Conservation (phyloP, 2,113 vertebrate genomes). For the Austrofundulus limnaeus region DNA sequence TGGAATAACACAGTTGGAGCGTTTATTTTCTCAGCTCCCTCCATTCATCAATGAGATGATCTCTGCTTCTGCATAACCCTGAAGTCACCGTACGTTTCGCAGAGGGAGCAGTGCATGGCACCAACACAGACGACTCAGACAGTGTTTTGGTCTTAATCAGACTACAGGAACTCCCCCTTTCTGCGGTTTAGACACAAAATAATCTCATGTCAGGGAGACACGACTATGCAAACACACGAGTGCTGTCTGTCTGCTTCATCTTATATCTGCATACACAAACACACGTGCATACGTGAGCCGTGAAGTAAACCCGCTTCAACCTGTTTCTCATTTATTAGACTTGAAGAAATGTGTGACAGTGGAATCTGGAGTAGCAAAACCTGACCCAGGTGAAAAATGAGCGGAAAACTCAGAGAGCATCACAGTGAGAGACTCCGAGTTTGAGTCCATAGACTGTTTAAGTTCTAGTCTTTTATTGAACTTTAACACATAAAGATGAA, state of each 20-base stretch:
- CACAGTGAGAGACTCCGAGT: slow-evolving; percentile 19
- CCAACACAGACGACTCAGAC: slow-evolving; percentile 7
- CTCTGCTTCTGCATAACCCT: slow-evolving; percentile 61
- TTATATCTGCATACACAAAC: slow-evolving; percentile 23
- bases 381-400: slow-evolving; percentile 66
- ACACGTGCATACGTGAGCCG: slow-evolving; percentile 33
- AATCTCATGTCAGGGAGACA: slow-evolving; percentile 57
- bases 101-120: slow-evolving; percentile 28
- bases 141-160: slow-evolving; percentile 56
- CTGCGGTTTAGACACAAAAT: slow-evolving; percentile 60
- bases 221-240: slow-evolving; percentile 49
- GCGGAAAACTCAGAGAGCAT: slow-evolving; percentile 56
- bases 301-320: slow-evolving; percentile 37
- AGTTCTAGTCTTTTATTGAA: slow-evolving; percentile 51
- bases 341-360: slow-evolving; percentile 67
- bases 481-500: slow-evolving; percentile 18
- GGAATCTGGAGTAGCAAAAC: slow-evolving; percentile 60
- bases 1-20: slow-evolving; percentile 61
- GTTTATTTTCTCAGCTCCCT: slow-evolving; percentile 68
- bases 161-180: slow-evolving; percentile 42
- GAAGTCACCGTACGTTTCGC: slow-evolving; percentile 47
- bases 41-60: slow-evolving; percentile 55
- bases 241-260: slow-evolving; percentile 22
- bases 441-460: slow-evolving; percentile 1
- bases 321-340: slow-evolving; percentile 74